Evolutionary conservation across 37 sponge, comb jelly and placozoan species (phyloP).

Genomic region (Spongia lamella): DNA sequence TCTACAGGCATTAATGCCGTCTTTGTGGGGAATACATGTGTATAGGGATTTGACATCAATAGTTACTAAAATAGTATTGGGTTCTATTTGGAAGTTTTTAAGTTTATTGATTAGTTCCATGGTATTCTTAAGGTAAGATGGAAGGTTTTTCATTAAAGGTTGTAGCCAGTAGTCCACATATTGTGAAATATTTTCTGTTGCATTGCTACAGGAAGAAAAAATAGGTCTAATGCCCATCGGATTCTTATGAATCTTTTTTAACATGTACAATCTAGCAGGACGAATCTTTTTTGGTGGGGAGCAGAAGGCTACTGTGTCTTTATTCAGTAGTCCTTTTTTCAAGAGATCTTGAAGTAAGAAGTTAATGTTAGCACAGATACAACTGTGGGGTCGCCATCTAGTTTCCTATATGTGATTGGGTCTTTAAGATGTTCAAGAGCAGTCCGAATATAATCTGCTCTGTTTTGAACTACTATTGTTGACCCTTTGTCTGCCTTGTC

Average conservation of each 20-base stretch:
- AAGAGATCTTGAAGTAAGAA: not conserved
- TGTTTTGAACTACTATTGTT: slow-evolving; percentile 21
- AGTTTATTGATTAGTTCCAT: slow-evolving; percentile 13
- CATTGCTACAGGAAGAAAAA: not conserved
- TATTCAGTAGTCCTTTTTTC: not conserved
- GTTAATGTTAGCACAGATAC: not conserved
- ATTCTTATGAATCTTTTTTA: too few relatives aligned
- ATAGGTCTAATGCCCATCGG: slow-evolving; percentile 9
- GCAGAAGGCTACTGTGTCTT: not conserved
- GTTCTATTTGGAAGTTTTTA: not conserved
- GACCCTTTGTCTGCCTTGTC: slow-evolving; percentile 49
- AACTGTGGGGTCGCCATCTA: slow-evolving; percentile 5
- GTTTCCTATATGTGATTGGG: slow-evolving; percentile 9
- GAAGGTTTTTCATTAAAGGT: not conserved
- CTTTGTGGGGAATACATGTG: slow-evolving; percentile 27
- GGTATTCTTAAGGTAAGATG: slow-evolving; percentile 4
- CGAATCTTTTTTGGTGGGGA: slow-evolving; percentile 2
- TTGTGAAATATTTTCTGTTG: slow-evolving; percentile 12
- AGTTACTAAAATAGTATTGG: slow-evolving; percentile 11
- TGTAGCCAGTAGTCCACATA: slow-evolving; percentile 1
- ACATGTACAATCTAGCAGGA: slow-evolving; percentile 8
- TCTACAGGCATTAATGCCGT: slow-evolving; percentile 5
- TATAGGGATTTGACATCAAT: slow-evolving; percentile 32
- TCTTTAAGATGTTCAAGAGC: slow-evolving; percentile 29
- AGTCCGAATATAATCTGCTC: not conserved